phyloP scores from a whole-genome alignment of 2,797 vertebrate species.

The Dromococcyx pavoninus region DNA sequence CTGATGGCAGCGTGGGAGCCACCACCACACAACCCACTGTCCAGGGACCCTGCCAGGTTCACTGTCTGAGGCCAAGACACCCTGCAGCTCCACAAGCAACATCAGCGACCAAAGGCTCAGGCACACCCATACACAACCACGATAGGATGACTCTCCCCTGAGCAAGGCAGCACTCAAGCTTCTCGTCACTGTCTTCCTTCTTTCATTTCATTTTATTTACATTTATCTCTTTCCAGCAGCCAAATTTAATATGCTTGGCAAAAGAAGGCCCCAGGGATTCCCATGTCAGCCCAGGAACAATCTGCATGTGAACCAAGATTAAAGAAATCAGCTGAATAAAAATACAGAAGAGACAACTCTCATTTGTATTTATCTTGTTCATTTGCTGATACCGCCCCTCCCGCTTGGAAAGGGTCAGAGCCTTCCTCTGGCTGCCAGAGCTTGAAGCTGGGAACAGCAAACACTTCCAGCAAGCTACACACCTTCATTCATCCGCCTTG shows the following conservation, averaged over 20 bases:
- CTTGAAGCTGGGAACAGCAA: not conserved
- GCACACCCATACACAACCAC: not conserved
- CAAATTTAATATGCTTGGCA: not conserved
- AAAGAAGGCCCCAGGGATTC: not conserved
- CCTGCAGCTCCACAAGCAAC: not conserved
- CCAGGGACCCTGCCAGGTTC: too few species aligned
- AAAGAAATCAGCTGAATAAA: not conserved
- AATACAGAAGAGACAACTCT: not conserved
- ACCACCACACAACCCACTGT: fast-evolving
- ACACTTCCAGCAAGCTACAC: not conserved
- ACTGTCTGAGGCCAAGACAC: not conserved
- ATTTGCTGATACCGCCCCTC: not conserved
- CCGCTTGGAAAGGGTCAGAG: not conserved
- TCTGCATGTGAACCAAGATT: not conserved
- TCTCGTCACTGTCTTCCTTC: not conserved
- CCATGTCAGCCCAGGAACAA: not conserved
- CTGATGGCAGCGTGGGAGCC: not conserved
- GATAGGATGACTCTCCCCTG: not conserved
- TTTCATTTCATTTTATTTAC: not conserved
- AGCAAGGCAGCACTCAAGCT: not conserved
- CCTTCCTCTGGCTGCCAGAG: not conserved
- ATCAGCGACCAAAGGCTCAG: not conserved
- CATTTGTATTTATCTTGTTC: not conserved
- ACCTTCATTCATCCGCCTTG: not conserved
- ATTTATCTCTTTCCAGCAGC: not conserved